Conservation (phyloP, 2,797 vertebrate genomes). For the Nasua narica region DNA sequence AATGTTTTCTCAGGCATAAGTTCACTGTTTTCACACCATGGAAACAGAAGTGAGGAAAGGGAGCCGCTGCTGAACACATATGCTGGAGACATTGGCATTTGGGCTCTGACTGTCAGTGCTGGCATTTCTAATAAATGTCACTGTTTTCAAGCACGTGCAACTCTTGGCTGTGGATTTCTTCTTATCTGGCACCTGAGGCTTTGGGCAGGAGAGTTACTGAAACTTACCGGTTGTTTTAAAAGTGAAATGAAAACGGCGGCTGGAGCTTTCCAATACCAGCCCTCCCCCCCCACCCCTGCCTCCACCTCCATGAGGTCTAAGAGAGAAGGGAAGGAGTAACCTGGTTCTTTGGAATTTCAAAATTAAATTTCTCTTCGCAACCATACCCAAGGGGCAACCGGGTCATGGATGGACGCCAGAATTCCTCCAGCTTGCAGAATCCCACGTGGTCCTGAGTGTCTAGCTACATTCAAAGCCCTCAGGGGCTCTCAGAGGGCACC, state of each 20-base stretch:
- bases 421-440: neutral
- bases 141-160: neutral
- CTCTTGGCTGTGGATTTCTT: neutral
- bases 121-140: neutral
- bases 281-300: accelerated
- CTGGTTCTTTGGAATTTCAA: slow-evolving; percentile 30
- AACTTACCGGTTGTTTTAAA: neutral
- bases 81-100: neutral
- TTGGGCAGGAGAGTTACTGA: neutral
- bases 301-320: neutral
- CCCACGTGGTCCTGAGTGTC: neutral
- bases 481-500: neutral
- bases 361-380: slow-evolving; percentile 30
- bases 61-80: neutral
- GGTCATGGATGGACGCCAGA: neutral
- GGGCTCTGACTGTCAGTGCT: neutral
- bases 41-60: neutral
- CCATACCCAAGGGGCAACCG: neutral
- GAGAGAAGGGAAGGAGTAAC: neutral
- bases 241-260: slow-evolving; percentile 16
- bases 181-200: neutral
- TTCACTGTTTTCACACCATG: neutral
- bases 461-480: neutral
- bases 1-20: neutral
- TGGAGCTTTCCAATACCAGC: neutral